Base-by-base conservation (phyloP, 1,140 invertebrate species). In the Drosophila malerkotliana region DNA sequence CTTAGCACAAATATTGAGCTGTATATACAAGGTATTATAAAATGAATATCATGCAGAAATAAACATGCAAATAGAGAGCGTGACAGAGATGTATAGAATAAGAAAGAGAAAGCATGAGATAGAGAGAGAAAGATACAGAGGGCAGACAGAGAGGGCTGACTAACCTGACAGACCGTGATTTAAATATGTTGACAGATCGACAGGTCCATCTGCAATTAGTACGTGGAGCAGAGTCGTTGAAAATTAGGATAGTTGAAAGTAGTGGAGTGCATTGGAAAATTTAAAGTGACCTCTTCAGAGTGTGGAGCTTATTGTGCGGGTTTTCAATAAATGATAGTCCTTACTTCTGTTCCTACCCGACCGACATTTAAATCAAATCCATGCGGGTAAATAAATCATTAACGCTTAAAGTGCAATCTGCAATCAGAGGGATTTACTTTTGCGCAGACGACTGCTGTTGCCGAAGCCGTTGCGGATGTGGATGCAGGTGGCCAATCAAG, bases 131-230 rank as follows among this genome's bases (percentile, higher is more conserved):
- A 45, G 41, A 66, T 18, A 55, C n/a, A 60, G 28, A 67, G 24
- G 57, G 57, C 14, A 56, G 32, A 51, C 9, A 54, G 41, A 59
- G 26, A 64, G 26, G 57, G 51, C 10, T 41, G 77, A 92, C 92
- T 92, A 91, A 92, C 92, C 92, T 92, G 92, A 92, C 80, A 87
- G 88, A 82, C 91, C 91, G 75, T 91, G 90, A 85, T 92, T 92
- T 79, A 92, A 84, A 82, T 84, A 91, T 69, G 90, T 90, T 76
- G 92, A 89, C 67, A 92, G 82, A 83, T 92, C 90, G 77, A 90
- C 89, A 74, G 90, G 87, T 62, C 81, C 90, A 92, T 92, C 90
- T 91, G 91, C 53, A 91, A 92, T 87, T 73, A 66, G 81, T 77
- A 79, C 52, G 76, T 88, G 75, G 71, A 87, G 83, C 82, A 44